Evolutionary conservation across 2,113 vertebrate species (phyloP), one percentile per base, ranked within the genome.

Genomic region (Tricholaema leucomelas): DNA sequence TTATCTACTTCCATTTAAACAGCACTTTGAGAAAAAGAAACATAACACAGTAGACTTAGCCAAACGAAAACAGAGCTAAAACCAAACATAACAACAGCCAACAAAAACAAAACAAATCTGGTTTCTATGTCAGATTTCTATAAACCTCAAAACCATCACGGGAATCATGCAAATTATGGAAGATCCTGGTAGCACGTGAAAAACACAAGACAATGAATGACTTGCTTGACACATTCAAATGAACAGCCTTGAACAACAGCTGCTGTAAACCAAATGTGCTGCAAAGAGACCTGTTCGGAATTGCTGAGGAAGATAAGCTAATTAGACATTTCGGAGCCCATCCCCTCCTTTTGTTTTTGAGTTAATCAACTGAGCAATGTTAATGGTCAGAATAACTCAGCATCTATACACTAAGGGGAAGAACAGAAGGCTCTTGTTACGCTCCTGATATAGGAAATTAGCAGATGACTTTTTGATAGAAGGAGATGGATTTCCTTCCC

Each of bases 401-500:
- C 23, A 25, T 50, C 44, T 31, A 27, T 55, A 36, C 2, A 12
- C 21, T 56, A 36, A 56, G 7, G 4, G 38, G 6, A 55, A 36
- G 55, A 84, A 79, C 14, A 60, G 50, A 36, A 52, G 3, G 19
- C 38, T 89, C 31, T 81, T 76, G 55, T 87, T 85, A 79, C 36
- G 14, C 27, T 77, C 21, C 75, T 77, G 16, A 55, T 70, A 46
- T 0, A 75, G 69, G 54, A 93, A 83, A 87, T 85, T 55, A 64
- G 23, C 40, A 77, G 28, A 65, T 80, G 63, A 77, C 28, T 93
- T 91, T 93, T 73, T 87, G 72, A 85, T 77, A 73, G 75, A 82
- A 42, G 16, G 56, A 93, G 87, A 65, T 92, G 46, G 56, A 89
- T 91, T 91, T 95, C 42, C 14, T 82, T 85, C 60, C 21, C 76